Evolutionary conservation across 2,797 vertebrate species (phyloP).

Genomic region (Sciurus vulgaris): DNA sequence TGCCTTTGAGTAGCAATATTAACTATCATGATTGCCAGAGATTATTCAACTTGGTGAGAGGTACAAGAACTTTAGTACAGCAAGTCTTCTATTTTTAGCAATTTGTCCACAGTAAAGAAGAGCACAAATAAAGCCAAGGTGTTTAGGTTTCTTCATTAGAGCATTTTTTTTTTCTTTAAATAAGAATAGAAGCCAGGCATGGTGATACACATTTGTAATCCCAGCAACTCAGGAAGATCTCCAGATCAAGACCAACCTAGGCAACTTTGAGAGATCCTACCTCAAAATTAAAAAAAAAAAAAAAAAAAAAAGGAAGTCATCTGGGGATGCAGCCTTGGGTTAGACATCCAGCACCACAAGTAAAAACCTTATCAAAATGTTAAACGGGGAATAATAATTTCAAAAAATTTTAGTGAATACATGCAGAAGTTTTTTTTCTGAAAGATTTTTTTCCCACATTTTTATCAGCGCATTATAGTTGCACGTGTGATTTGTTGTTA

Average conservation of each 20-base stretch:
- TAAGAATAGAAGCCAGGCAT: background rate
- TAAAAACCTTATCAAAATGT: background rate
- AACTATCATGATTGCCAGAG: too few relatives aligned
- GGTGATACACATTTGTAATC: background rate
- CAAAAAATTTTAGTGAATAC: background rate
- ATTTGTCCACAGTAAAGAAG: background rate
- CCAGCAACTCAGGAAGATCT: background rate
- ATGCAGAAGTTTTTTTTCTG: background rate
- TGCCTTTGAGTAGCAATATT: background rate
- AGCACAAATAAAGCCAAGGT: background rate
- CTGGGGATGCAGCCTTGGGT: too few relatives aligned
- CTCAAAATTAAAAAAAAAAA: background rate
- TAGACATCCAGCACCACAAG: too few relatives aligned
- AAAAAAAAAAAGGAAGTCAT: too few relatives aligned
- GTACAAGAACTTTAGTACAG: accelerated
- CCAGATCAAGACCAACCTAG: background rate
- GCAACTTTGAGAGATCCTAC: background rate
- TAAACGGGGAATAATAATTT: background rate
- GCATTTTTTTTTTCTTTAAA: background rate
- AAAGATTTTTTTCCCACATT: too few relatives aligned
- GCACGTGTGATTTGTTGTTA: too few relatives aligned
- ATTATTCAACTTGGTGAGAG: background rate
- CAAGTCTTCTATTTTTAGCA: background rate
- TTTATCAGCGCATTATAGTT: too few relatives aligned
- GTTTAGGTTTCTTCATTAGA: background rate